These are phyloP conservation scores for Tarsius wallacei DNA, from an alignment of 2,797 vertebrate species.

Conservation along the genomic window DNA sequence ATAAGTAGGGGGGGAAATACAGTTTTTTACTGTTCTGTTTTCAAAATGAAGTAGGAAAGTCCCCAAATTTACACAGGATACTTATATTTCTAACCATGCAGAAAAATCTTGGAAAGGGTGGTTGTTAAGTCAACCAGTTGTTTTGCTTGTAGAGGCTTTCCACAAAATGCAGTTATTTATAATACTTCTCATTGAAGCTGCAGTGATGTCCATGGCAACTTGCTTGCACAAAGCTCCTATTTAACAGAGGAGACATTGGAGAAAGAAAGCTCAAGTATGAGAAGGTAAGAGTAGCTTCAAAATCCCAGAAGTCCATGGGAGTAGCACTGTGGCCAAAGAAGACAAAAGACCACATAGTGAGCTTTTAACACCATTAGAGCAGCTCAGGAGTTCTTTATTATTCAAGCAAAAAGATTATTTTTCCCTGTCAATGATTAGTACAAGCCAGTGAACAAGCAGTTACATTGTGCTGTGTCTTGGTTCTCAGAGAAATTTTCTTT, in stretches of 20 bases:
- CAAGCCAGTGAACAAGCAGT: conserved; percentile 13
- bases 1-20: background rate
- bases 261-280: background rate
- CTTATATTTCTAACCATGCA: conserved; percentile 53
- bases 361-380: conserved; percentile 54
- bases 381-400: conserved; percentile 42
- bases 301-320: background rate
- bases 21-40: conserved; percentile 19
- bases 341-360: conserved; percentile 59
- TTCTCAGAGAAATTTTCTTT: conserved; percentile 46
- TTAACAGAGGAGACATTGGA: background rate
- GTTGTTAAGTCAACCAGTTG: background rate
- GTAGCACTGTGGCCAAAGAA: background rate
- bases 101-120: conserved; percentile 48
- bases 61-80: background rate
- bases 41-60: conserved; percentile 54
- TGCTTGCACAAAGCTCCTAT: background rate
- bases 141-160: conserved; percentile 56
- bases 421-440: conserved; percentile 19
- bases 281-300: conserved; percentile 6
- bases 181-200: conserved; percentile 38
- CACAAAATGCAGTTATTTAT: conserved; percentile 24
- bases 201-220: background rate
- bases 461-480: background rate
- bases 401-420: conserved; percentile 57